A percentile compares a stretch with the other conserved stretches of the same genome.
Conservation (phyloP, 2,797 vertebrate genomes). For the Tokudaia tokunoshimensis region DNA sequence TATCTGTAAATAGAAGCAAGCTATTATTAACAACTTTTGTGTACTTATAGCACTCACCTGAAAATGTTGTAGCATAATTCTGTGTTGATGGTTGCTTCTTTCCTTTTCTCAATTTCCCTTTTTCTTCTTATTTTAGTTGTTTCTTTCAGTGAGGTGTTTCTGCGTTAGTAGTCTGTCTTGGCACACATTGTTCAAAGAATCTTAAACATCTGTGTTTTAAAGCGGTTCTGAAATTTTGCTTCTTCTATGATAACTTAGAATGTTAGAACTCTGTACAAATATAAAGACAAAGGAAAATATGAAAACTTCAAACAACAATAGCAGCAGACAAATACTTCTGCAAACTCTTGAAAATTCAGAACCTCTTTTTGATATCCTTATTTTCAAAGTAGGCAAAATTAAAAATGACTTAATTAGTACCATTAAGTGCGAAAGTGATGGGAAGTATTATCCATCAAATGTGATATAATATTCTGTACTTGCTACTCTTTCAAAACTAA, state of each 20-base stretch:
- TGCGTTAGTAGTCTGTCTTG: constrained; percentile 89
- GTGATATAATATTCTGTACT: constrained; percentile 78
- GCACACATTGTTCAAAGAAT: constrained; percentile 89
- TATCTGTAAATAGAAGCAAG: constrained; percentile 98
- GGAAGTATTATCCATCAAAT: constrained; percentile 76
- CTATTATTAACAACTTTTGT: constrained; percentile 97
- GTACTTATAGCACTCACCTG: constrained; percentile 95
- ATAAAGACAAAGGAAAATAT: constrained; percentile 74
- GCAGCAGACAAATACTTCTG: constrained; percentile 65
- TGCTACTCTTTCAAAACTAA: constrained; percentile 77
- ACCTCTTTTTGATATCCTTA: constrained; percentile 70
- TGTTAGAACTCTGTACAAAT: constrained; percentile 71
- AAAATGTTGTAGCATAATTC: constrained; percentile 92
- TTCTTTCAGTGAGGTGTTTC: constrained; percentile 90
- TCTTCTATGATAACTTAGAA: constrained; percentile 77
- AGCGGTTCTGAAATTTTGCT: constrained; percentile 75
- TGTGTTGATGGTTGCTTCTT: constrained; percentile 90
- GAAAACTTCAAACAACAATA: constrained; percentile 59
- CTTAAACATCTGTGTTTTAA: constrained; percentile 85
- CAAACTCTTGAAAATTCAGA: constrained; percentile 83
- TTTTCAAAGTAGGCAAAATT: constrained; percentile 81
- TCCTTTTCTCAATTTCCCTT: constrained; percentile 87
- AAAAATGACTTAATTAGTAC: constrained; percentile 78
- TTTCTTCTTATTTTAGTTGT: constrained; percentile 83
- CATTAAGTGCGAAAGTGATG: constrained; percentile 64